Evolutionary conservation across 2,888 invertebrate genomes (phyloP), one percentile per base, ranked within the genome.

Genomic region (Lasioglossum lativentre): DNA sequence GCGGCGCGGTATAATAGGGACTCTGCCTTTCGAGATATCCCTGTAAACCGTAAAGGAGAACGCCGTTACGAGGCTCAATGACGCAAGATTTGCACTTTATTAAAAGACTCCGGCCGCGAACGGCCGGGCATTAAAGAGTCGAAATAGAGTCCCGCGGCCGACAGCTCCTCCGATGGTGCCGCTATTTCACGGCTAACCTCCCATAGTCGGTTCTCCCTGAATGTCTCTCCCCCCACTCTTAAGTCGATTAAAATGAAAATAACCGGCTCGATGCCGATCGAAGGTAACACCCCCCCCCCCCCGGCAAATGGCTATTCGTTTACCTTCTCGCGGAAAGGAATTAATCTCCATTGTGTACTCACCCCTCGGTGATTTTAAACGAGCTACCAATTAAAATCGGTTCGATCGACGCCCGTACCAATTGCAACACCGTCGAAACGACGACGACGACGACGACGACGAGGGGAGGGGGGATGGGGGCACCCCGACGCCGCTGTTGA

Each of bases 41-140:
- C 75, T 63, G 72, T 74, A 78, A 75, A 80, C 75, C 82, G 83
- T 88, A 72, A 86, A 86, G 86, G 86, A 82, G 82, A 78, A 80
- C 81, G n/a, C n/a, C n/a, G 88, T 89, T 86, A 85, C 90, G 81
- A 68, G 40, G 86, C 77, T 82, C 89, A 70, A 89, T 82, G 88
- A 78, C 83, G 83, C 86, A 70, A 85, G 86, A 90, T 90, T 90
- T 89, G 89, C 88, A 87, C 88, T 90, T 90, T 90, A 90, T 90
- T 90, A 90, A 89, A 90, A 87, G 79, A 78, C 80, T 68, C 59
- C 47, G 63, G 27, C 59, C 68, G 80, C 76, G 86, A 80, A 86
- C 59, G 82, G 63, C 30, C 45, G 1, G 72, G 34, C 71, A 68
- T 79, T 75, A 77, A 52, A 66, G 73, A 27, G 47, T 75, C 63